A percentile compares a stretch with the other conserved stretches of the same genome.
These are phyloP conservation scores for Anguilla megastoma DNA, from an alignment of 2,797 vertebrate species.

Conservation along the genomic window DNA sequence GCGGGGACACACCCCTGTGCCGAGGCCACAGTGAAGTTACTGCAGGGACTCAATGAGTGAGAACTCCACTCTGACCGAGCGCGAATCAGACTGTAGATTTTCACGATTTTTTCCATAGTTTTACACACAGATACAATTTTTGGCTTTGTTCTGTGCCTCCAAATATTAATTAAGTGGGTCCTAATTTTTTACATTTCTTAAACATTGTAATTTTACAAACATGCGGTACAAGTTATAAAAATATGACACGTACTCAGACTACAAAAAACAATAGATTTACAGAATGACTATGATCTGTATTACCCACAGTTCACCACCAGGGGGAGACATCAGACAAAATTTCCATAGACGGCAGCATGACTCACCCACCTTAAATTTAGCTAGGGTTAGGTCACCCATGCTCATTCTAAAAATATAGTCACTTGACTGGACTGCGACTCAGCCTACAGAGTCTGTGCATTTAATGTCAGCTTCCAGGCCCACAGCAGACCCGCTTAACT, in stretches of 20 bases:
- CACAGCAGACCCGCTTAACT: background rate
- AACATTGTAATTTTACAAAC: background rate
- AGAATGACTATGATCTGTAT: background rate
- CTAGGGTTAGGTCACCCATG: background rate
- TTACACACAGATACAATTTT: background rate
- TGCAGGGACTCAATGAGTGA: slow-evolving; percentile 48
- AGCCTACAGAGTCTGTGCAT: background rate
- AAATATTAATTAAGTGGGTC: background rate
- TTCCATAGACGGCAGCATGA: background rate
- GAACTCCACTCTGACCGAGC: background rate
- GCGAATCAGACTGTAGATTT: background rate
- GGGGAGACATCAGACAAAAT: background rate
- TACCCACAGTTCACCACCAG: background rate
- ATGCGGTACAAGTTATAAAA: background rate
- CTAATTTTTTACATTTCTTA: background rate
- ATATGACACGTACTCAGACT: background rate
- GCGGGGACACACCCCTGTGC: slow-evolving; percentile 37
- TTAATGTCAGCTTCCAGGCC: background rate
- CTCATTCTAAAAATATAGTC: background rate
- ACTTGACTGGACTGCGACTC: background rate
- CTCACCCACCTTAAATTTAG: slow-evolving; percentile 10
- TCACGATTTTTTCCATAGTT: background rate
- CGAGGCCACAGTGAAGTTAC: slow-evolving; percentile 48
- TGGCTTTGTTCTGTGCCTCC: background rate
- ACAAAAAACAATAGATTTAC: background rate